Percentiles rank a stretch among this genome's conserved stretches.
Conservation (phyloP, 2,113 vertebrate species). For the Melanotaenia duboulayi region DNA sequence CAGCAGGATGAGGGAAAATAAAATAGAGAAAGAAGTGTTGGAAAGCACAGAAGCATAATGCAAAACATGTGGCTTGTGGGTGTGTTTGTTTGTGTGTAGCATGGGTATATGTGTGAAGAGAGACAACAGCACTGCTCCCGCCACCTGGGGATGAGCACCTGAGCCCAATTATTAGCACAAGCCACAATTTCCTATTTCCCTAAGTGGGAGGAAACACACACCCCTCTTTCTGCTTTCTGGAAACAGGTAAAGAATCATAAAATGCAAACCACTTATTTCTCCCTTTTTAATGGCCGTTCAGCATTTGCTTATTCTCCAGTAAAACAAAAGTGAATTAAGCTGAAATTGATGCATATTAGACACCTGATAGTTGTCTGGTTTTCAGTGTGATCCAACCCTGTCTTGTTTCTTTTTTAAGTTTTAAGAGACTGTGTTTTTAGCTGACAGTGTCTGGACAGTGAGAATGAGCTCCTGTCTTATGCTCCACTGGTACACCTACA, state of each 20-base stretch:
- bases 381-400: too few relatives aligned
- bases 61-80: slow-evolving; percentile 21
- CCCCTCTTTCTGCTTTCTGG: background rate
- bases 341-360: background rate
- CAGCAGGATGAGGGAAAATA: slow-evolving; percentile 1
- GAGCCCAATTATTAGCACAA: slow-evolving; percentile 62
- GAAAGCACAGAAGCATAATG: slow-evolving; percentile 1
- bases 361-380: background rate
- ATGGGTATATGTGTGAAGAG: background rate
- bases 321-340: slow-evolving; percentile 2
- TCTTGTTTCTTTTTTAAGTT: background rate
- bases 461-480: slow-evolving; percentile 28
- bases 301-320: background rate
- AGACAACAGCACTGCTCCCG: background rate
- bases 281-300: background rate
- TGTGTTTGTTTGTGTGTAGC: slow-evolving; percentile 1
- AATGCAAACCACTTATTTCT: background rate
- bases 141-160: slow-evolving; percentile 58
- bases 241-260: background rate
- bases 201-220: background rate
- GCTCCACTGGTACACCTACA: slow-evolving; percentile 13
- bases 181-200: slow-evolving; percentile 36
- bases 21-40: background rate
- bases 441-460: slow-evolving; percentile 12
- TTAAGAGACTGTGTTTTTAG: background rate